These are phyloP conservation scores for Spodoptera littoralis DNA, from an alignment of 2,888 invertebrate species.

Conservation along the genomic window DNA sequence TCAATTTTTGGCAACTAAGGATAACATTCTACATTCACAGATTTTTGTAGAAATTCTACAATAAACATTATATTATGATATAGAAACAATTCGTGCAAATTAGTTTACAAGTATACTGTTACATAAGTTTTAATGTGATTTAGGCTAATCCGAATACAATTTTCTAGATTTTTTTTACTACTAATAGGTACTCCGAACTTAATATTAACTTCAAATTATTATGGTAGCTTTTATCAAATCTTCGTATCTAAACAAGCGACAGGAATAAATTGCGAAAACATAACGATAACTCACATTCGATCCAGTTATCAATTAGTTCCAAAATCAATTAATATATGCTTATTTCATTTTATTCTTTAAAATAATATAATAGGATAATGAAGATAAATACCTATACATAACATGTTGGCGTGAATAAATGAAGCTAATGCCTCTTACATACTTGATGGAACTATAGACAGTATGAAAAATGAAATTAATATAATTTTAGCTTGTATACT, in stretches of 20 bases:
- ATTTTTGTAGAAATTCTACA: constrained; percentile 9
- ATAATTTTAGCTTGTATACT: background rate
- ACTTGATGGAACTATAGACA: constrained; percentile 16
- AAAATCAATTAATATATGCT: background rate
- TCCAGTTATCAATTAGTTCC: background rate
- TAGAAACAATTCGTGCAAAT: constrained; percentile 1
- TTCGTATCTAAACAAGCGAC: background rate
- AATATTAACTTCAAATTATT: background rate
- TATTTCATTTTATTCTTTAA: constrained; percentile 1
- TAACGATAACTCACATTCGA: background rate
- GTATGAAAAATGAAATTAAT: constrained; percentile 2
- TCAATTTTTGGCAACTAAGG: constrained; percentile 52
- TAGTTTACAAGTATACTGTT: background rate
- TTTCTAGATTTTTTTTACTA: background rate
- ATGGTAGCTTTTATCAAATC: background rate
- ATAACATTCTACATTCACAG: constrained; percentile 21
- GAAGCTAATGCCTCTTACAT: constrained; percentile 5
- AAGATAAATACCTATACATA: constrained; percentile 6
- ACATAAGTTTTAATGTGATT: background rate
- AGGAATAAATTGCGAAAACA: too few relatives aligned
- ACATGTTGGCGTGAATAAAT: constrained; percentile 12
- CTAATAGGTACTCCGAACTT: background rate
- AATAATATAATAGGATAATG: constrained; percentile 4
- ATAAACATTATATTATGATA: constrained; percentile 1
- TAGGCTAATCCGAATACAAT: constrained; percentile 2